phyloP scores from a whole-genome alignment of 2,888 invertebrate genomes.

The Plagodis pulveraria region DNA sequence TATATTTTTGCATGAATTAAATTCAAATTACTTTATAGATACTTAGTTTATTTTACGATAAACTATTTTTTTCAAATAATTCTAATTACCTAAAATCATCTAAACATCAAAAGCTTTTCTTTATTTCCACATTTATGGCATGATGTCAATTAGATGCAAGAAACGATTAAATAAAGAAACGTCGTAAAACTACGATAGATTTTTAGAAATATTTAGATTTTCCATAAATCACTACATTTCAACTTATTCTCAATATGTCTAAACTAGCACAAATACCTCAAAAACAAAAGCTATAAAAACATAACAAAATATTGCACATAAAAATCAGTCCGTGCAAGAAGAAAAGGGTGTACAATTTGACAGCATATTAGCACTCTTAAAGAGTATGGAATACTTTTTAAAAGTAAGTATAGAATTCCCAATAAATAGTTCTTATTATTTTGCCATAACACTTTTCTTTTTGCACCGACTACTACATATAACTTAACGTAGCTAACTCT shows the following conservation, averaged over 20 bases:
- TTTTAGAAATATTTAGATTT: neutral
- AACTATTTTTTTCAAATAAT: slow-evolving; percentile 13
- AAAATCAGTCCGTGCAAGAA: slow-evolving; percentile 23
- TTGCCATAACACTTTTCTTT: too few relatives aligned
- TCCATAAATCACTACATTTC: slow-evolving; percentile 17
- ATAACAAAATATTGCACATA: slow-evolving; percentile 67
- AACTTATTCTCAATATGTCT: slow-evolving; percentile 20
- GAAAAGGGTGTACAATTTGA: too few relatives aligned
- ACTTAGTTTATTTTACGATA: neutral
- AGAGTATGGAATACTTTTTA: too few relatives aligned
- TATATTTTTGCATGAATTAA: slow-evolving; percentile 9
- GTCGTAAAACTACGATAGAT: too few relatives aligned
- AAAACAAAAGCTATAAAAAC: slow-evolving; percentile 48
- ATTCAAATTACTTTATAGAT: slow-evolving; percentile 4
- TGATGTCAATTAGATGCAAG: neutral
- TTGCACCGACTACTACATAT: slow-evolving; percentile 16
- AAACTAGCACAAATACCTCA: slow-evolving; percentile 44
- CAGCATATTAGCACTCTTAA: too few relatives aligned
- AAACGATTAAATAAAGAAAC: too few relatives aligned
- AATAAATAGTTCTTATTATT: too few relatives aligned
- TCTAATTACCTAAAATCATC: slow-evolving; percentile 39
- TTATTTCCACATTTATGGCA: neutral
- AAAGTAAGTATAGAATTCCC: too few relatives aligned
- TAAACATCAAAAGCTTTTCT: slow-evolving; percentile 52
- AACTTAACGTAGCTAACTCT: slow-evolving; percentile 67